Conservation (phyloP, 2,113 vertebrate species). For the Prietella phreatophila region DNA sequence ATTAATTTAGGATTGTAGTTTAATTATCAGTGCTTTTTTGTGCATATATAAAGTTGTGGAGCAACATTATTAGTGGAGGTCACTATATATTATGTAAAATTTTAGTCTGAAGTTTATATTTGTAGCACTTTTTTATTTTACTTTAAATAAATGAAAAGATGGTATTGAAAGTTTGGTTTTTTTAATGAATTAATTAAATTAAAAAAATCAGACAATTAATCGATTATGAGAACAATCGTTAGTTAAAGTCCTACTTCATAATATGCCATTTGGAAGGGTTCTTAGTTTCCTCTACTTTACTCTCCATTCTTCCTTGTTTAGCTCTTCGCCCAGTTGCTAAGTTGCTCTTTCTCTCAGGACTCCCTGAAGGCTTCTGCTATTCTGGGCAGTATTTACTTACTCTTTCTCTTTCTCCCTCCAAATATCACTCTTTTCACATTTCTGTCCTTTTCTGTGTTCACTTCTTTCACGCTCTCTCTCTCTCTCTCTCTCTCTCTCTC, state of each 20-base stretch:
- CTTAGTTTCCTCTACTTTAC: background rate
- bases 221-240: too few species aligned
- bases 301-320: background rate
- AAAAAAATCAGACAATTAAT: too few species aligned
- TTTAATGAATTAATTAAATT: too few species aligned
- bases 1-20: too few species aligned
- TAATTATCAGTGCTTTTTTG: too few species aligned
- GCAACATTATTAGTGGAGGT: too few species aligned
- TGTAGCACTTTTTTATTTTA: too few species aligned
- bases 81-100: too few species aligned
- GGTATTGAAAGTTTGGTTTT: too few species aligned
- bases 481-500: background rate
- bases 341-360: constrained; percentile 44
- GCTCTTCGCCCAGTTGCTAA: constrained; percentile 33
- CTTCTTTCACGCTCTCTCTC: background rate
- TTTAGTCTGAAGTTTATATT: too few species aligned
- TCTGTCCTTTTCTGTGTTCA: background rate
- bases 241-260: background rate
- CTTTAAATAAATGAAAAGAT: too few species aligned
- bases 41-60: too few species aligned
- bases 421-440: background rate
- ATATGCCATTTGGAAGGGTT: background rate
- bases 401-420: background rate
- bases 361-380: constrained; percentile 43
- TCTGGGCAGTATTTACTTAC: constrained; percentile 44